Percentiles rank a stretch among this genome's conserved stretches.
Evolutionary conservation across 2,888 invertebrate species (phyloP).

Genomic region (Terebella lapidaria): DNA sequence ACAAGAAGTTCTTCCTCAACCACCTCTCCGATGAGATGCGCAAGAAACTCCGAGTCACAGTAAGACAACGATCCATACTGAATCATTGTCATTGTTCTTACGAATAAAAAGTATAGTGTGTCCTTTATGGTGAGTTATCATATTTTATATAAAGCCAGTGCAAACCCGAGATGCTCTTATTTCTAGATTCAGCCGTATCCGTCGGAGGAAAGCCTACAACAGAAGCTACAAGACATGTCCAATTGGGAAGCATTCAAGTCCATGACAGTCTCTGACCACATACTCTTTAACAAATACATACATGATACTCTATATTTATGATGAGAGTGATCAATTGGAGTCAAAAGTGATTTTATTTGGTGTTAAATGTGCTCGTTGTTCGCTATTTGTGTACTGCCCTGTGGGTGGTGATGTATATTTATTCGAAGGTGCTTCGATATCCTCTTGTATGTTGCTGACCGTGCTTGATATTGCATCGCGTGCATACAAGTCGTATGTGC

Average conservation of each 20-base stretch:
- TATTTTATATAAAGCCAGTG: not conserved
- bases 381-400: too few species aligned
- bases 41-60: constrained; percentile 36
- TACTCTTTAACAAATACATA: not conserved
- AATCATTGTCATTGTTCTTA: not conserved
- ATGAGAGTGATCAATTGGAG: not conserved
- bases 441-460: too few species aligned
- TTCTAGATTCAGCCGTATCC: constrained; percentile 26
- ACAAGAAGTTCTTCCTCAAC: constrained; percentile 44
- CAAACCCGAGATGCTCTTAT: not conserved
- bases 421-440: too few species aligned
- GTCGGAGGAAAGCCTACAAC: constrained; percentile 28
- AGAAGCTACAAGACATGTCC: constrained; percentile 38
- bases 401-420: too few species aligned
- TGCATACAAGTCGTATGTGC: too few species aligned
- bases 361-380: too few species aligned
- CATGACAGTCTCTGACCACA: constrained; percentile 1
- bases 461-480: too few species aligned
- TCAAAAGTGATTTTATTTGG: too few species aligned
- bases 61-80: too few species aligned
- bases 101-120: too few species aligned
- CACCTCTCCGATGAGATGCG: constrained; percentile 38
- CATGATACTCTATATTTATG: not conserved
- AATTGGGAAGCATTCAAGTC: constrained; percentile 44
- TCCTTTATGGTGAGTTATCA: not conserved